Evolutionary conservation across 2,113 vertebrate genomes (phyloP).

Genomic region (Siniperca chuatsi): DNA sequence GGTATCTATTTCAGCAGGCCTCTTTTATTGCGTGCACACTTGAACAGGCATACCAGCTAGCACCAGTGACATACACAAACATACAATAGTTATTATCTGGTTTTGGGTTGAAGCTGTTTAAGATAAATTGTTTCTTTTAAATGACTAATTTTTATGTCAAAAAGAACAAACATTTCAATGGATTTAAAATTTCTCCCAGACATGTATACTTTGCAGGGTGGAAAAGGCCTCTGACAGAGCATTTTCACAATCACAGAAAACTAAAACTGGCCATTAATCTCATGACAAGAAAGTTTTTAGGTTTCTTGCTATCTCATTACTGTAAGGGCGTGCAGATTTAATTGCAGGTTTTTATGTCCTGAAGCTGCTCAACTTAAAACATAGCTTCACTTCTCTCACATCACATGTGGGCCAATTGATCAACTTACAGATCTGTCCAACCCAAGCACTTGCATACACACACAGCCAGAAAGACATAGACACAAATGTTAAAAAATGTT

Average conservation of each 20-base stretch:
- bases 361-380: background rate
- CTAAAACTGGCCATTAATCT: background rate
- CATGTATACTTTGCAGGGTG: background rate
- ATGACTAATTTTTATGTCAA: background rate
- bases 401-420: background rate
- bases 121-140: background rate
- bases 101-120: background rate
- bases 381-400: background rate
- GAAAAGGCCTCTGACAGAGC: background rate
- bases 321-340: background rate
- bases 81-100: background rate
- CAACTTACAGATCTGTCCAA: background rate
- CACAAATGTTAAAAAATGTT: background rate
- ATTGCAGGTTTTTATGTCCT: background rate
- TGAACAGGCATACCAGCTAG: background rate
- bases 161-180: background rate
- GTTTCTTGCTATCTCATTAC: background rate
- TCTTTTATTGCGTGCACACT: slow-evolving; percentile 27
- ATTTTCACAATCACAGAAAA: background rate
- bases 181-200: background rate
- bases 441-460: background rate
- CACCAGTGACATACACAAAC: background rate
- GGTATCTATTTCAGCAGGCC: slow-evolving; percentile 61
- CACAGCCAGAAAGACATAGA: background rate
- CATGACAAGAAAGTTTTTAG: background rate